Evolutionary conservation across 2,888 invertebrate genomes (phyloP), one percentile per base, ranked within the genome.

Genomic region (Chouioia cunea): DNA sequence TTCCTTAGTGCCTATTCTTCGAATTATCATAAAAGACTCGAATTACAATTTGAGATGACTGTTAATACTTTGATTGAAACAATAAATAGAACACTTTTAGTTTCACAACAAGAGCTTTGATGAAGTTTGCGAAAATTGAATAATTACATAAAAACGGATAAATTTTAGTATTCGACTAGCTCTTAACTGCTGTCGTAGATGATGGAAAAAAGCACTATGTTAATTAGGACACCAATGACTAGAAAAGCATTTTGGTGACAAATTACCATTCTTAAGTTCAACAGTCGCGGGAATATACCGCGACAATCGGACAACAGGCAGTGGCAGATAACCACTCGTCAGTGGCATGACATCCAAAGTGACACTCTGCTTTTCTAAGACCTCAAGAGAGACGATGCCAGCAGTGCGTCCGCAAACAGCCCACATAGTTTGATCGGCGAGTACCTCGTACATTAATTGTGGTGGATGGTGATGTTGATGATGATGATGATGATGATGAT

Each of bases 391-490:
- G 4, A 89, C 85, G 22, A 89, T 88, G 89, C 96, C 97, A 77
- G 96, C 95, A 36, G 96, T 95, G 66, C 95, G 89, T 2, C 97
- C 97, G 80, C 95, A 92, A 27, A 97, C 93, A 0, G 96, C 96
- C 97, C 97, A 97, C 88, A 95, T 91, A 46, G 93, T 93, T 83
- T 95, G 95, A 86, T 97, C 97, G 15, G 95, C 94, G 60, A 96
- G 86, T 12, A 97, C 96, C 86, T 97, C 97, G 83, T 97, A 97
- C 95, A 97, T 96, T 0, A 97, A 89, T 79, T 77, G 84, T 67
- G 81, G 83, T 70, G 80, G 80, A 77, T 76, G 81, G 75, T 77
- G 77, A 74, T 78, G 70, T 22, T 70, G 73, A 27, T 70, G 73
- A 6, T 70, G 70, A 52, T 73, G 57, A 59, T 65, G n/a, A n/a